Base-by-base conservation (phyloP, 2,888 invertebrate species). In the Microchrysa polita region DNA sequence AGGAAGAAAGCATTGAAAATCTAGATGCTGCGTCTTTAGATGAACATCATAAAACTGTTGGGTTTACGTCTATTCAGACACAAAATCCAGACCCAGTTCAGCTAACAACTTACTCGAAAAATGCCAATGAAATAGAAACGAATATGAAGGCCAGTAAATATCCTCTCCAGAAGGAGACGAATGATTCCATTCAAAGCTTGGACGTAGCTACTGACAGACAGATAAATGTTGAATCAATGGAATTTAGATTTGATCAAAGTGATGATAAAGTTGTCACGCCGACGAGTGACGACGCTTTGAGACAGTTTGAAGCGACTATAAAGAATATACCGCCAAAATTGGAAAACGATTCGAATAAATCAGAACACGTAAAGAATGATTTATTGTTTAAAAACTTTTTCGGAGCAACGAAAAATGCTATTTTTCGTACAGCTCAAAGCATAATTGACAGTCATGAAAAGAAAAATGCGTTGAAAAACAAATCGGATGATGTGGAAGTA, bases 1-100 rank as follows among this genome's bases (percentile, higher is more conserved):
- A 89, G 79, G 88, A 89, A 80, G 86, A 87, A 78, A 88, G 88
- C 74, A 83, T 84, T 60, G 85, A 85, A 76, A 82, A 84, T 72
- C 79, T 84, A 61, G 85, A 85, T 48, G 83, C 85, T 1, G 83
- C 81, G 10, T 85, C 85, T 5, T 84, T 85, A 82, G 84, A 85
- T 74, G 85, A 84, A 75, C 85, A 85, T 67, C 84, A 84, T 76
- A 81, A 82, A 75, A 79, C 82, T 80, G 75, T 80, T 83, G 55
- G 85, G 85, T 77, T 76, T 83, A 18, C 82, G 82, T 74, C 77
- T 84, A 82, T 79, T n/a, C 81, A 82, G 67, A 77, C 80, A 53
- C 83, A 81, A 73, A 87, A 83, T 53, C 79, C 81, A 20, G 83
- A 84, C 77, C 82, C 83, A 73, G 27, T 34, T 81, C 79, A 18